Evolutionary conservation across 2,113 vertebrate genomes (phyloP).

Genomic region (Scalopus aquaticus): DNA sequence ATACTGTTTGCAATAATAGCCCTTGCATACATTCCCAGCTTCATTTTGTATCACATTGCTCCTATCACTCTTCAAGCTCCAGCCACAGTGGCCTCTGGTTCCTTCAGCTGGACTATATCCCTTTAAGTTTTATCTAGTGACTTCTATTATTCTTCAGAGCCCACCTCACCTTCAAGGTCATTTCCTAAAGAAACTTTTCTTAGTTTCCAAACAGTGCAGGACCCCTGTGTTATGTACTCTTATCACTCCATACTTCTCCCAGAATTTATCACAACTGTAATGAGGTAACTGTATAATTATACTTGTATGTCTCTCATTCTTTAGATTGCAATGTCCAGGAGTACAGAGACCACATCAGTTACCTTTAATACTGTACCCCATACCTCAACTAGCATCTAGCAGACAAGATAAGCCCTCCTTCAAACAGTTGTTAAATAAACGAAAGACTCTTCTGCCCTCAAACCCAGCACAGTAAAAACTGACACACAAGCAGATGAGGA

Average conservation of each 20-base stretch:
- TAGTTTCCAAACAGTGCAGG: neutral
- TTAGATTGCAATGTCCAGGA: neutral
- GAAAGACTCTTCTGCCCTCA: neutral
- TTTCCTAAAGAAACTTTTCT: neutral
- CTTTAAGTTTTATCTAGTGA: neutral
- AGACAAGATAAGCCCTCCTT: neutral
- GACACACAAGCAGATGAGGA: slow-evolving; percentile 27
- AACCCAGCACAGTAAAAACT: neutral
- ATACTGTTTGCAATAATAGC: neutral
- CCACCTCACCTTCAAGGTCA: neutral
- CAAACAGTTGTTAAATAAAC: neutral
- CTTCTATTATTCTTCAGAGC: neutral
- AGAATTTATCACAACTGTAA: slow-evolving; percentile 35
- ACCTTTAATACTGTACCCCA: neutral
- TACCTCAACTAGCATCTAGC: neutral
- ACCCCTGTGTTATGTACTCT: neutral
- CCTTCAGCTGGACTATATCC: neutral
- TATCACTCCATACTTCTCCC: neutral
- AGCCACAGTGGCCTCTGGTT: neutral
- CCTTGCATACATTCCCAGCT: neutral
- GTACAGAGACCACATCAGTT: neutral
- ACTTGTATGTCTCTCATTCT: neutral
- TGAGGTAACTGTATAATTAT: neutral
- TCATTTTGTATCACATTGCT: neutral
- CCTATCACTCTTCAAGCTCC: neutral